Conservation (phyloP, 2,113 vertebrate species). For the Eidolon helvum region DNA sequence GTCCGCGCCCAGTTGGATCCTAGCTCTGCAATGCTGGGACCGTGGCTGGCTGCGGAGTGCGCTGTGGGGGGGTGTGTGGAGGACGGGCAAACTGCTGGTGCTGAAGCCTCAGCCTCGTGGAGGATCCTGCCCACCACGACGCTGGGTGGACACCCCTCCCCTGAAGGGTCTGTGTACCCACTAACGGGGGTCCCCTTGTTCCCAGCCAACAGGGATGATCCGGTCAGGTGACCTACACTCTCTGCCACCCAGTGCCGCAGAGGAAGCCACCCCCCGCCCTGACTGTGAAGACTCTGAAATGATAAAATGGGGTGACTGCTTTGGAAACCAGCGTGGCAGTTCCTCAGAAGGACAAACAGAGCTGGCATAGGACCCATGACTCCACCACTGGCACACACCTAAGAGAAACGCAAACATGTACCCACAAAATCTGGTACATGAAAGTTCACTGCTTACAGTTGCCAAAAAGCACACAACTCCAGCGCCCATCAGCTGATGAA, state of each 20-base stretch:
- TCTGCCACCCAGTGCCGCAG: background rate
- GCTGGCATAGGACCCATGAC: too few relatives aligned
- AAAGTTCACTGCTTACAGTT: background rate
- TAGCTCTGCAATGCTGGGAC: background rate
- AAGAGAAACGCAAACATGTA: background rate
- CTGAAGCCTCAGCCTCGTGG: background rate
- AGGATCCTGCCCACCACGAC: background rate
- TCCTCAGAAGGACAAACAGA: background rate
- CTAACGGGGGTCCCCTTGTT: background rate
- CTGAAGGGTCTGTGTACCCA: background rate
- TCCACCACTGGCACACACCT: too few relatives aligned
- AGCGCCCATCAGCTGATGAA: too few relatives aligned
- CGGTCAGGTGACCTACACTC: background rate
- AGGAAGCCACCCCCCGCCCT: background rate
- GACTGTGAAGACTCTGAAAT: background rate
- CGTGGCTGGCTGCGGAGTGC: background rate
- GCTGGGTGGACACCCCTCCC: background rate
- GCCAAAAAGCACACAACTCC: background rate
- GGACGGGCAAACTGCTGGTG: too few relatives aligned
- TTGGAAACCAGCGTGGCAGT: background rate
- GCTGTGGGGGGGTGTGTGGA: fast-evolving
- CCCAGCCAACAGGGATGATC: background rate
- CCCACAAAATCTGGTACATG: background rate
- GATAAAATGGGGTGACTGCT: background rate
- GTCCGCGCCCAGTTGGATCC: background rate